A percentile compares a stretch with the other conserved stretches of the same genome.
Evolutionary conservation across 2,888 invertebrate genomes (phyloP).

Genomic region (Netelia virgata): DNA sequence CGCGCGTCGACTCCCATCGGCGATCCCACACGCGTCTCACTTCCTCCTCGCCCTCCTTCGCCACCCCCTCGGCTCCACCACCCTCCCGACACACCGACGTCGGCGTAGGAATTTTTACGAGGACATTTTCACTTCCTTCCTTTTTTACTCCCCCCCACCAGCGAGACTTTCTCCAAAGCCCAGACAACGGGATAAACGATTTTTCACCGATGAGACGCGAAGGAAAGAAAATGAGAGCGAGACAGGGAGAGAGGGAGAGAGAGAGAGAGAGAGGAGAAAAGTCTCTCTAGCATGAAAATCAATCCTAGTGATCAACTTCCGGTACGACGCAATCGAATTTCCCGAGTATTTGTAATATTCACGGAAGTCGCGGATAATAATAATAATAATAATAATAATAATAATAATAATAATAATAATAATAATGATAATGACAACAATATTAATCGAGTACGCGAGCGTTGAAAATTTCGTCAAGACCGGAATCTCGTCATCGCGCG

Average conservation of each 20-base stretch:
- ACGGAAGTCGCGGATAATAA: no score
- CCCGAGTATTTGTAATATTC: no score
- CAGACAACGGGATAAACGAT: neutral
- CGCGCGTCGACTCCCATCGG: slow-evolving; percentile 60
- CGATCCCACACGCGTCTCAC: slow-evolving; percentile 9
- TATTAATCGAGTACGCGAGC: slow-evolving; percentile 10
- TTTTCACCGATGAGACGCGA: neutral
- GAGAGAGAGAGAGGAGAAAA: neutral
- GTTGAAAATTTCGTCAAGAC: slow-evolving; percentile 42
- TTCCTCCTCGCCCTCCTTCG: neutral
- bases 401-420: neutral
- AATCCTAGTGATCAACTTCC: slow-evolving; percentile 32
- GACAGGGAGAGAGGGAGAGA: neutral
- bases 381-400: no score
- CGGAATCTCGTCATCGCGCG: slow-evolving; percentile 34
- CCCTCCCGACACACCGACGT: slow-evolving; percentile 12
- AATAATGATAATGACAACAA: neutral
- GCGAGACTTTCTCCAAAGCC: slow-evolving; percentile 10
- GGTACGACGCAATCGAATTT: slow-evolving; percentile 9
- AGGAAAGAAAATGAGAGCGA: no score
- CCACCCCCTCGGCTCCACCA: neutral
- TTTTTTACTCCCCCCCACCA: slow-evolving; percentile 17
- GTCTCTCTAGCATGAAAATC: slow-evolving; percentile 24
- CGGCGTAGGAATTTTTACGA: slow-evolving; percentile 47
- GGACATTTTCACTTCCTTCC: slow-evolving; percentile 62